These are phyloP conservation scores for Amaurobius ferox DNA, from an alignment of 2,888 invertebrate genomes.

Conservation along the genomic window DNA sequence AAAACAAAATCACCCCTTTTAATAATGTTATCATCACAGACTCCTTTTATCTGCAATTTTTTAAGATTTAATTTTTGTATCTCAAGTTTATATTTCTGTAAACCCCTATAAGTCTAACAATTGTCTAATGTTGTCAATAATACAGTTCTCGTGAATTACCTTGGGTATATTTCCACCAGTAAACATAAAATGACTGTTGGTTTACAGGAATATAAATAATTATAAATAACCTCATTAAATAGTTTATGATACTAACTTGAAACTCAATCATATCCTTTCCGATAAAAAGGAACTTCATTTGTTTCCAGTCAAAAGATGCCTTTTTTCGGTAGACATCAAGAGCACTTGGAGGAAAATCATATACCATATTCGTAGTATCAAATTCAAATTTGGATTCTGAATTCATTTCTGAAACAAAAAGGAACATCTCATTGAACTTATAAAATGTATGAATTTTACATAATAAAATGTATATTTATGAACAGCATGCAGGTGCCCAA, in stretches of 20 bases:
- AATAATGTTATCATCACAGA: too few species aligned
- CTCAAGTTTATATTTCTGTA: too few species aligned
- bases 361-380: conserved; percentile 45
- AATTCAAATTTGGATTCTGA: conserved; percentile 34
- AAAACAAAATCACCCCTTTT: too few species aligned
- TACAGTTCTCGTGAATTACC: too few species aligned
- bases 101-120: too few species aligned
- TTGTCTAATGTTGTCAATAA: too few species aligned
- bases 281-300: conserved; percentile 78
- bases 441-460: not conserved
- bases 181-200: too few species aligned
- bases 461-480: not conserved
- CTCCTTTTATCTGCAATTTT: too few species aligned
- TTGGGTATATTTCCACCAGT: too few species aligned
- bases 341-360: conserved; percentile 77
- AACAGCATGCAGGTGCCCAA: not conserved
- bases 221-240: too few species aligned
- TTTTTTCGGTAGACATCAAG: conserved; percentile 78
- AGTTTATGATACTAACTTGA: conserved; percentile 77
- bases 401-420: conserved; percentile 36
- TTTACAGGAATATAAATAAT: too few species aligned
- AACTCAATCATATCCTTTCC: conserved; percentile 78
- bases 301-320: conserved; percentile 79
- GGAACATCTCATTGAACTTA: not conserved
- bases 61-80: too few species aligned